Percentiles rank a stretch among this genome's conserved stretches.
phyloP scores from a whole-genome alignment of 2,797 vertebrate genomes.

The Australoheros facetus region DNA sequence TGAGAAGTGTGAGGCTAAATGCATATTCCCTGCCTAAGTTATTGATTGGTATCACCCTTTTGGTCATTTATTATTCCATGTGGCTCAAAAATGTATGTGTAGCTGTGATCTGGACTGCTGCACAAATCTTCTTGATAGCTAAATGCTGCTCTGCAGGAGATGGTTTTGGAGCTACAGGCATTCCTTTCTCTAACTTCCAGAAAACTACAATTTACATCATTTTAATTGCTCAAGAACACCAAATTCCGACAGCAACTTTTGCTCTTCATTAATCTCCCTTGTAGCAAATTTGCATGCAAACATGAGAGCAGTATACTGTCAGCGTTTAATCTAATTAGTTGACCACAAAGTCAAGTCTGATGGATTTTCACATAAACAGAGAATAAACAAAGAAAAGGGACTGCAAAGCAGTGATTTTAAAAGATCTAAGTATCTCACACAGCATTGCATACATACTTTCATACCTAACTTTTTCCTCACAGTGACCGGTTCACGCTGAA shows the following conservation, averaged over 20 bases:
- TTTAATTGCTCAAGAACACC: slow-evolving; percentile 14
- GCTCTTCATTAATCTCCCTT: slow-evolving; percentile 6
- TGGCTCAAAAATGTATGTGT: slow-evolving; percentile 1
- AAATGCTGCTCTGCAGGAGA: slow-evolving; percentile 12
- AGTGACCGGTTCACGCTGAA: slow-evolving; percentile 11
- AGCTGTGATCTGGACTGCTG: background rate
- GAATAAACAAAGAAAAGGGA: background rate
- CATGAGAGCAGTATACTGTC: slow-evolving; percentile 8
- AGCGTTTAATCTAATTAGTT: slow-evolving; percentile 24
- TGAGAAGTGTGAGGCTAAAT: background rate
- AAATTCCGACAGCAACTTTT: slow-evolving; percentile 32
- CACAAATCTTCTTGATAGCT: background rate
- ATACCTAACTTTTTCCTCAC: slow-evolving; percentile 36
- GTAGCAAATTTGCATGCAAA: slow-evolving; percentile 31
- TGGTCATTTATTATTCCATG: slow-evolving; percentile 3
- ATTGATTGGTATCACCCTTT: background rate
- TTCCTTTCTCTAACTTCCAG: background rate
- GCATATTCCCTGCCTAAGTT: slow-evolving; percentile 6
- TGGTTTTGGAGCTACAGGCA: background rate
- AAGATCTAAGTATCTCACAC: slow-evolving; percentile 4
- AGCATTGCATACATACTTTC: slow-evolving; percentile 14
- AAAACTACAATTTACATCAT: background rate
- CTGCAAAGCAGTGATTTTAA: background rate
- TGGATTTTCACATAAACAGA: slow-evolving; percentile 11
- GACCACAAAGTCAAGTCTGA: slow-evolving; percentile 18